These are phyloP conservation scores for Apteryx owenii DNA, from an alignment of 2,113 vertebrate species.

Conservation along the genomic window DNA sequence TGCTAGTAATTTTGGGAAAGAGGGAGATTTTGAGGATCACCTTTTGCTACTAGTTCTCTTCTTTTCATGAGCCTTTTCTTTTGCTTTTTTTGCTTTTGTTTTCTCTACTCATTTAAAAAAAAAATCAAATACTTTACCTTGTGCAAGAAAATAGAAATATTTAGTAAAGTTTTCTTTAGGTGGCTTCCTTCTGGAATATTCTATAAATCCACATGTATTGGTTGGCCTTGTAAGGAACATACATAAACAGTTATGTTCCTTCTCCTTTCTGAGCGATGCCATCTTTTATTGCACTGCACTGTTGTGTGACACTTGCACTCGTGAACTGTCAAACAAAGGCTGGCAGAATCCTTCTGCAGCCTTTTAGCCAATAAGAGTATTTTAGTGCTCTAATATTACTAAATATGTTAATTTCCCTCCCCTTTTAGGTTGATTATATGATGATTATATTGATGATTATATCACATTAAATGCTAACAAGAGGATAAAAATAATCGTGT, in stretches of 20 bases:
- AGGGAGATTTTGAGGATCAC: neutral
- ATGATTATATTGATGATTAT: neutral
- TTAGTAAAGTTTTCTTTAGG: constrained; percentile 5
- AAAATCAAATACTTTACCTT: neutral
- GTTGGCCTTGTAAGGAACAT: neutral
- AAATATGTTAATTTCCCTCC: neutral
- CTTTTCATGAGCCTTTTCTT: neutral
- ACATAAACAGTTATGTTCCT: neutral
- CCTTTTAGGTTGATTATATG: neutral
- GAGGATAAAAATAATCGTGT: neutral
- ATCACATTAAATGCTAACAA: neutral
- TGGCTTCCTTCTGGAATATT: neutral
- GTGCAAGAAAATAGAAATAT: constrained; percentile 12
- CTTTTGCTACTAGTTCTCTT: neutral
- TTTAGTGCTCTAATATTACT: neutral
- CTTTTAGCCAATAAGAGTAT: neutral
- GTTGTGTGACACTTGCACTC: neutral
- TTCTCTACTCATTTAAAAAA: neutral
- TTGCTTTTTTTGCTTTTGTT: neutral
- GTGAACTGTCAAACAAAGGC: neutral
- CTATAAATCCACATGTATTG: neutral
- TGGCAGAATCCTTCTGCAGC: neutral
- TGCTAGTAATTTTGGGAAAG: constrained; percentile 12
- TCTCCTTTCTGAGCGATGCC: neutral
- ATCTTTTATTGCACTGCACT: neutral